Conservation (phyloP, 1,140 invertebrate species). For the Dendroctonus ponderosae region DNA sequence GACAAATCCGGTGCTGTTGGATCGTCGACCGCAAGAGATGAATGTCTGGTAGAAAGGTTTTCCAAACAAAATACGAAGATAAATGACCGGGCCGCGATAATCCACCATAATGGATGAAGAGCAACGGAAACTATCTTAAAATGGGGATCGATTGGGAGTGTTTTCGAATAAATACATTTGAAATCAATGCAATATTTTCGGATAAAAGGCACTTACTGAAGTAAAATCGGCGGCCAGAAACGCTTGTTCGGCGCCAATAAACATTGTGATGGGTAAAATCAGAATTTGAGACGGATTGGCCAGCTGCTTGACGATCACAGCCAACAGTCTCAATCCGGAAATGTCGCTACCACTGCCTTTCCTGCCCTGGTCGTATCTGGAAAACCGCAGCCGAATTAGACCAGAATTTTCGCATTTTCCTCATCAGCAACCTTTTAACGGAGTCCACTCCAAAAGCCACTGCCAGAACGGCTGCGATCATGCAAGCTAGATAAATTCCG, state of each 20-base stretch:
- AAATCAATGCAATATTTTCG: background rate
- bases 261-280: constrained; percentile 88
- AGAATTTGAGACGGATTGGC: constrained; percentile 77
- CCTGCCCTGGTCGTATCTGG: constrained; percentile 54
- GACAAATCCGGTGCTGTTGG: constrained; percentile 5
- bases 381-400: constrained; percentile 4
- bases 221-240: constrained; percentile 89
- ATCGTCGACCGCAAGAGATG: background rate
- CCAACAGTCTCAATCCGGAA: constrained; percentile 65
- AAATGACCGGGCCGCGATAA: background rate
- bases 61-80: constrained; percentile 13
- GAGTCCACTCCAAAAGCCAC: constrained; percentile 82
- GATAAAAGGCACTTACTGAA: constrained; percentile 60
- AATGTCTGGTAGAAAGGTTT: constrained; percentile 1
- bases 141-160: constrained; percentile 10
- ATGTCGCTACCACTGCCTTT: constrained; percentile 50
- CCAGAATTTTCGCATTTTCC: background rate
- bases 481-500: constrained; percentile 80
- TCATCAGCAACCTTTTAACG: constrained; percentile 64
- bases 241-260: constrained; percentile 91
- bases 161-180: background rate
- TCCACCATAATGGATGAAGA: constrained; percentile 7
- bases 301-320: constrained; percentile 75
- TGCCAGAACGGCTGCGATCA: constrained; percentile 70
- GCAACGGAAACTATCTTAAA: constrained; percentile 7